Evolutionary conservation across 2,888 invertebrate genomes (phyloP).

Genomic region (Lypha dubia): DNA sequence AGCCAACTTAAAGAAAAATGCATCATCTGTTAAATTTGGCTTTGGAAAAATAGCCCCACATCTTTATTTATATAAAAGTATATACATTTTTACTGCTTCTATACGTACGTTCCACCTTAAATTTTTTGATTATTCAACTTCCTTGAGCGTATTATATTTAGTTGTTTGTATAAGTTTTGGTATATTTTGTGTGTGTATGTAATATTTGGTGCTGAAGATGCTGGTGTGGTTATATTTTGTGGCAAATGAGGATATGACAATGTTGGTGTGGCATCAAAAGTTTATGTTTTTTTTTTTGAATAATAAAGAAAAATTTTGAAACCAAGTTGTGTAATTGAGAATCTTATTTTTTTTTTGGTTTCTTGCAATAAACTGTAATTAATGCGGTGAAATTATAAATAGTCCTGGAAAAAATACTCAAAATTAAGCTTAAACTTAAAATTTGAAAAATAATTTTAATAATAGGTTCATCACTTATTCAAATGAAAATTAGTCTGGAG

Average conservation of each 20-base stretch:
- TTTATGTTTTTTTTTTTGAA: conserved; percentile 8
- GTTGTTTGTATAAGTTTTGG: not conserved
- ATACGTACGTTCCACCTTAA: conserved; percentile 34
- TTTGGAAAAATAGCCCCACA: conserved; percentile 5
- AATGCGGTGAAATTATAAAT: not conserved
- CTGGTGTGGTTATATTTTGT: conserved; percentile 24
- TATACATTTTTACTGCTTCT: conserved; percentile 19
- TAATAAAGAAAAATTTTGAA: not conserved
- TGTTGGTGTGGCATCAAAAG: conserved; percentile 16
- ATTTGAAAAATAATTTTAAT: conserved; percentile 16
- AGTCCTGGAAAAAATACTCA: not conserved
- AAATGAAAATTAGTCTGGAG: not conserved
- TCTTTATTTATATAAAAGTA: not conserved
- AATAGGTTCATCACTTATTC: not conserved
- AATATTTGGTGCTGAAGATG: conserved; percentile 4
- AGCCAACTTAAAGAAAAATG: conserved; percentile 25
- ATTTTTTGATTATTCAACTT: conserved; percentile 70
- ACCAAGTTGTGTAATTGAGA: conserved; percentile 38
- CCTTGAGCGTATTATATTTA: conserved; percentile 59
- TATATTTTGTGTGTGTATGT: conserved; percentile 8
- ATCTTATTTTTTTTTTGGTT: conserved; percentile 8
- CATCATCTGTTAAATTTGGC: conserved; percentile 51
- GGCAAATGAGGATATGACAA: conserved; percentile 6
- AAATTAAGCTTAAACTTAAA: not conserved
- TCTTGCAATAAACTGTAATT: conserved; percentile 3